Conservation (phyloP, 1,140 invertebrate genomes). For the Agrilus planipennis region DNA sequence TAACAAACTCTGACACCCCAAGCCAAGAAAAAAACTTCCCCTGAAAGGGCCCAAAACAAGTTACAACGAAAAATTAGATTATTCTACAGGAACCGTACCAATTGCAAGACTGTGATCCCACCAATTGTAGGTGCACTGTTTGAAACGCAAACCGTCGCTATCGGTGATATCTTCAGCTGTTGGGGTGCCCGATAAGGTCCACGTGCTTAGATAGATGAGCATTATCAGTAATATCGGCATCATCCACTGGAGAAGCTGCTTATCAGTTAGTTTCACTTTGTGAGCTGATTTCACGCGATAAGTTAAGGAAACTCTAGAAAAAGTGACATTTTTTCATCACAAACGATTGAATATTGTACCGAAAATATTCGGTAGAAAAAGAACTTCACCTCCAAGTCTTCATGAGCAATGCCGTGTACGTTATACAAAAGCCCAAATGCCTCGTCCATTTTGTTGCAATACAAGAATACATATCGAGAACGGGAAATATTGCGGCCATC, state of each 20-base stretch:
- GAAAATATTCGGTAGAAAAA: neutral
- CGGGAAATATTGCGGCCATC: conserved; percentile 86
- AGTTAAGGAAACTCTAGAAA: conserved; percentile 73
- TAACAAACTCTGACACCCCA: conserved; percentile 88
- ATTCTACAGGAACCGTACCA: conserved; percentile 39
- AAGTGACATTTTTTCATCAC: no score
- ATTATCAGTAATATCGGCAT: conserved; percentile 77
- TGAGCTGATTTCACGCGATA: conserved; percentile 90
- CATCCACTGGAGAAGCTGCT: conserved; percentile 82
- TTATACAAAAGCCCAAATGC: conserved; percentile 82
- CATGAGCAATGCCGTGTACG: conserved; percentile 81
- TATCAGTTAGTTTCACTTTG: conserved; percentile 85
- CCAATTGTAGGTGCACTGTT: conserved; percentile 83
- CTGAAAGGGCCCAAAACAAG: conserved; percentile 39
- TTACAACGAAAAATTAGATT: neutral
- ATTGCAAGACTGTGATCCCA: conserved; percentile 84
- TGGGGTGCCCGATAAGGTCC: conserved; percentile 76
- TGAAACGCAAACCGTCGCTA: conserved; percentile 63
- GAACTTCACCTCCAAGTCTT: conserved; percentile 76
- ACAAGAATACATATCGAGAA: conserved; percentile 66
- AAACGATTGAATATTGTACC: conserved; percentile 1
- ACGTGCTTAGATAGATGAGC: conserved; percentile 77
- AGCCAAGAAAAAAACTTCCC: conserved; percentile 76
- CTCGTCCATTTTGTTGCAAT: conserved; percentile 83
- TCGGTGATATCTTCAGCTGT: conserved; percentile 65